Base-by-base conservation (phyloP, 2,888 invertebrate species). In the Eudemis profundana region DNA sequence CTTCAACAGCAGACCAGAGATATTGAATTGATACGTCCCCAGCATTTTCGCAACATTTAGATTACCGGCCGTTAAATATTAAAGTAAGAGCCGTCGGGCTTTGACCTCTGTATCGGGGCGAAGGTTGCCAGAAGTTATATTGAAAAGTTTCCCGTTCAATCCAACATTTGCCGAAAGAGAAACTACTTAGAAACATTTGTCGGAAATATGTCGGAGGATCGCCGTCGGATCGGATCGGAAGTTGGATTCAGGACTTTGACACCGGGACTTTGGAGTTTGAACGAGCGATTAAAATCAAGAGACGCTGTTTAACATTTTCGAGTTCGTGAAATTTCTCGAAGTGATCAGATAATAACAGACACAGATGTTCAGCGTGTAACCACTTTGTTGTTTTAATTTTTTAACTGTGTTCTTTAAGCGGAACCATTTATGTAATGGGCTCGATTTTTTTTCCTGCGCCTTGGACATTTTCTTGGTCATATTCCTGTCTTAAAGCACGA, bases 131-230 rank as follows among this genome's bases (percentile, higher is more conserved):
- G 23, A 19, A 59, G 57, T 64, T 64, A 36, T 57, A 64, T 64
- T 64, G 44, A 36, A 57, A 64, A 57, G 50, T 59, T 64, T 50
- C 33, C 42, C 42, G 15, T 50, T 33, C 42, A 10, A 50, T 33
- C 44, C 33, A 36, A 51, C 44, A 42, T 57, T 59, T 44, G 50
- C 36, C 42, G 42, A 49, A 23, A 46, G 33, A 15, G 23, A 29
- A 61, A 61, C 36, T 61, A 50, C 63, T 57, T 36, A 50, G 42
- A 33, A 50, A 44, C 42, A 64, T 50, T 57, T 23, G 63, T 56
- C 14, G 15, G 63, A 17, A 23, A 53, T 42, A 63, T 49, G 40
- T 49, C 62, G 40, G 29, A 21, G 29, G 47, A 17, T 56, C 21
- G n/a, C 7, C n/a, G n/a, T n/a, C n/a, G n/a, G n/a, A n/a, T n/a